These are phyloP conservation scores for Cosmorhoe ocellata DNA, from an alignment of 2,888 invertebrate genomes.

Conservation along the genomic window DNA sequence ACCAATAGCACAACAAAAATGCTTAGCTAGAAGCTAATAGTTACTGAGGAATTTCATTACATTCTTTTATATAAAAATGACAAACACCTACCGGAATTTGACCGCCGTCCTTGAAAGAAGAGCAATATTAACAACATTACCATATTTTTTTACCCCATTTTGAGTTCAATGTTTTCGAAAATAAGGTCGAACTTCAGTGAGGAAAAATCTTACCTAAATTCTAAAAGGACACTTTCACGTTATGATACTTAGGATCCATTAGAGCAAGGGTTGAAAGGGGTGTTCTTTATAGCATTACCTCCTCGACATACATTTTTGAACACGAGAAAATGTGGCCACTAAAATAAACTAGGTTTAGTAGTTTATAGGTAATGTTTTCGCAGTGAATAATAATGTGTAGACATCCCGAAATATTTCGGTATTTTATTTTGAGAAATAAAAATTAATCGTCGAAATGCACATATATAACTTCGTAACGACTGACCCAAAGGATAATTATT, in stretches of 20 bases:
- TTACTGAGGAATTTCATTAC: no score
- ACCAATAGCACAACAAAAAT: no score
- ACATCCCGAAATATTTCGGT: no score
- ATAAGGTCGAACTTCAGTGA: constrained; percentile 1
- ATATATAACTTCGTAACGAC: no score
- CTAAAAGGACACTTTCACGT: constrained; percentile 23
- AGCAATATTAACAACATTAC: not conserved
- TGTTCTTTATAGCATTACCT: constrained; percentile 30
- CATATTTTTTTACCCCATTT: not conserved
- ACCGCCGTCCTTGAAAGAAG: no score
- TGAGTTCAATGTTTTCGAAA: not conserved
- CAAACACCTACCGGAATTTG: no score
- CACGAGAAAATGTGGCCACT: constrained; percentile 22
- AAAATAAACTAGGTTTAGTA: constrained; percentile 9
- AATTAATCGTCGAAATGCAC: no score
- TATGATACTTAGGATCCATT: constrained; percentile 38
- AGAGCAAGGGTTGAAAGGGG: constrained; percentile 36
- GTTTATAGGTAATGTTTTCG: constrained; percentile 1
- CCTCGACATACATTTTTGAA: constrained; percentile 32
- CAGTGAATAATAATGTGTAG: not conserved
- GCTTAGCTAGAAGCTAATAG: no score
- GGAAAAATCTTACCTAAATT: constrained; percentile 24
- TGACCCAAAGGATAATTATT: no score
- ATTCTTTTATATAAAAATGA: no score
- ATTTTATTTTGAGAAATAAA: no score